phyloP scores from a whole-genome alignment of 2,888 invertebrate genomes.

The Drosophila limbata region DNA sequence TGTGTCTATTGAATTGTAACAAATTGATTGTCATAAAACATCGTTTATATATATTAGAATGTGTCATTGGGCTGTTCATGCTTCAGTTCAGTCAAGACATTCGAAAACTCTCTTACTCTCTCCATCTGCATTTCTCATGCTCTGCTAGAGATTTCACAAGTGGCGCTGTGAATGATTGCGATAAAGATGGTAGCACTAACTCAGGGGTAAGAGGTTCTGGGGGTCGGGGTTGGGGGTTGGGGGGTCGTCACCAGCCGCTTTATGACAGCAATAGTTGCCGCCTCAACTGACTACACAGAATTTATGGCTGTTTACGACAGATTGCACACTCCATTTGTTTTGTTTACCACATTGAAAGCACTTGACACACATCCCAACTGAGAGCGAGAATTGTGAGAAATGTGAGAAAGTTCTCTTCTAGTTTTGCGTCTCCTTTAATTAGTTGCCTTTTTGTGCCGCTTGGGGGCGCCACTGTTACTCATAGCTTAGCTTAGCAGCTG shows the following conservation, averaged over 20 bases:
- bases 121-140: conserved; percentile 16
- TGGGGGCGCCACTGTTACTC: conserved; percentile 35
- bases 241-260: conserved; percentile 35
- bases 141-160: conserved; percentile 67
- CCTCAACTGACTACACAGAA: conserved; percentile 57
- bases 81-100: conserved; percentile 65
- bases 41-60: conserved; percentile 82
- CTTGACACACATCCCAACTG: conserved; percentile 68
- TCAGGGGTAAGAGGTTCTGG: background rate
- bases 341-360: conserved; percentile 72
- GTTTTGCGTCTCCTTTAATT: conserved; percentile 62
- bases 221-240: conserved; percentile 5
- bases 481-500: conserved; percentile 21
- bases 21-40: conserved; percentile 84
- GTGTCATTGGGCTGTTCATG: conserved; percentile 78
- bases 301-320: conserved; percentile 82
- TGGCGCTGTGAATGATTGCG: conserved; percentile 77
- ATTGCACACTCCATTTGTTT: conserved; percentile 83
- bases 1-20: conserved; percentile 83
- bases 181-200: conserved; percentile 62
- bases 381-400: conserved; percentile 7
- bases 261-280: conserved; percentile 66
- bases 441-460: conserved; percentile 55
- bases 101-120: conserved; percentile 33
- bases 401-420: conserved; percentile 19